phyloP scores from a whole-genome alignment of 2,888 invertebrate genomes.

The Drosophila buzzatii region DNA sequence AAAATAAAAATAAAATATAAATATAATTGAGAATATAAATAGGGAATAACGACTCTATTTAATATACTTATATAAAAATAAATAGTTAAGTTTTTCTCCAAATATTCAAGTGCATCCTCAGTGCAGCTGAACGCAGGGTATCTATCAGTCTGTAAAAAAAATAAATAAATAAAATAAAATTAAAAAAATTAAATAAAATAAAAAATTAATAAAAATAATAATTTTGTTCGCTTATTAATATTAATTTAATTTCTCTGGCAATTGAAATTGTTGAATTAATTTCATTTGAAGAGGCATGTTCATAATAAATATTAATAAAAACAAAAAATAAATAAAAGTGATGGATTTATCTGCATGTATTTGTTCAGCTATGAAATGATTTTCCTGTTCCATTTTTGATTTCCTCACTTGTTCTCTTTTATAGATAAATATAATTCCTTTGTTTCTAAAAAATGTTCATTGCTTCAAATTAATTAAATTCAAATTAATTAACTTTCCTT shows the following conservation, averaged over 20 bases:
- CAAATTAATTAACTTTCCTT: background rate
- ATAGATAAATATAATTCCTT: no score
- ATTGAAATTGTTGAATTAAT: background rate
- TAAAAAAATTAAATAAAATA: no score
- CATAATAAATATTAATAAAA: no score
- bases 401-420: no score
- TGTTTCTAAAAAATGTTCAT: no score
- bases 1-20: background rate
- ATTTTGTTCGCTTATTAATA: background rate
- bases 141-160: no score
- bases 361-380: no score
- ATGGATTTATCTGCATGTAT: no score
- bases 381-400: no score
- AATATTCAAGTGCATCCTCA: background rate
- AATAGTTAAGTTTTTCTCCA: background rate
- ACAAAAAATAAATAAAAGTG: no score
- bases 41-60: background rate
- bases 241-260: background rate
- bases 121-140: background rate
- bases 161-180: no score
- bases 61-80: background rate
- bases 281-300: no score
- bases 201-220: background rate
- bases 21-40: background rate
- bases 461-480: background rate